Conservation (phyloP, 2,888 invertebrate genomes). For the Apoda limacodes region DNA sequence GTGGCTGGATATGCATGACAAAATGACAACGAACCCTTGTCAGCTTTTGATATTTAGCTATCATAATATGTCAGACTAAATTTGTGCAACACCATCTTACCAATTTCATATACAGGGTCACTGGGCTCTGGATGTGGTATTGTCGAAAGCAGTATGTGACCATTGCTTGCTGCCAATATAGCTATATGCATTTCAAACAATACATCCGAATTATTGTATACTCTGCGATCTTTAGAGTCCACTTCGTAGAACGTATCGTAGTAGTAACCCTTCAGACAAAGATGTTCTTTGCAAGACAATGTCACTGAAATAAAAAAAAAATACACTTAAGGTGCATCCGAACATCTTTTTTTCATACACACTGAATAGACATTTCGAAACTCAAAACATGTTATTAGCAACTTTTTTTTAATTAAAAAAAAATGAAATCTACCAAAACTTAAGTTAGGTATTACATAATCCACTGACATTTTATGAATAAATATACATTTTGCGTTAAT, state of each 20-base stretch:
- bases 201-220: constrained; percentile 24
- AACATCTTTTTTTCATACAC: too few species aligned
- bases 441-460: too few species aligned
- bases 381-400: too few species aligned
- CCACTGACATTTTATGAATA: too few species aligned
- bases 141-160: constrained; percentile 75
- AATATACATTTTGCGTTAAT: too few species aligned
- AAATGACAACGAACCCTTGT: too few species aligned
- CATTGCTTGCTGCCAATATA: constrained; percentile 75
- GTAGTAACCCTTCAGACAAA: constrained; percentile 63
- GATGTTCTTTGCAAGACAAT: constrained; percentile 64
- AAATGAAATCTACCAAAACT: too few species aligned
- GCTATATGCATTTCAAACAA: constrained; percentile 74
- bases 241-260: constrained; percentile 72
- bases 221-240: constrained; percentile 26
- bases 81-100: constrained; percentile 25
- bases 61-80: constrained; percentile 10
- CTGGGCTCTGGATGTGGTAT: constrained; percentile 41
- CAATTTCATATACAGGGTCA: constrained; percentile 78
- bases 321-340: too few species aligned
- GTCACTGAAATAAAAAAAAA: constrained; percentile 39
- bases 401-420: too few species aligned
- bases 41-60: background rate
- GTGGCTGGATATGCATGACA: too few species aligned
- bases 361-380: constrained; percentile 2